A percentile compares a stretch with the other conserved stretches of the same genome.
These are phyloP conservation scores for Acleris emargana DNA, from an alignment of 2,888 invertebrate genomes.

Conservation along the genomic window DNA sequence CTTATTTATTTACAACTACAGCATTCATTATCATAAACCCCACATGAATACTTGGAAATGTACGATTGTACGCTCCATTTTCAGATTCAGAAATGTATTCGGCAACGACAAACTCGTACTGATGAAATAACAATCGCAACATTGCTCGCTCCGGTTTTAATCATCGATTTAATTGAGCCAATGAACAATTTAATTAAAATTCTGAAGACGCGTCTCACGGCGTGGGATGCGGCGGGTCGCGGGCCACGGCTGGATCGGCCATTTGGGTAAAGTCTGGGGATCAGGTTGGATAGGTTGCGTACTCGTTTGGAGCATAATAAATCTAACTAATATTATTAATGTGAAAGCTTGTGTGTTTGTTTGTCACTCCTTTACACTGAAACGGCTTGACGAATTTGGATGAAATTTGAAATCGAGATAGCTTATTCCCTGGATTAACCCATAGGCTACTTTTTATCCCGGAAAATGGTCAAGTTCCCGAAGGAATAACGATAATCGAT, in stretches of 20 bases:
- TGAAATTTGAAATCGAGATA: too few species aligned
- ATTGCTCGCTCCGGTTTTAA: constrained; percentile 52
- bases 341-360: too few species aligned
- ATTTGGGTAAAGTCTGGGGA: constrained; percentile 38
- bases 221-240: constrained; percentile 57
- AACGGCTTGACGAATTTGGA: too few species aligned
- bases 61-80: constrained; percentile 8
- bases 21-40: constrained; percentile 18
- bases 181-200: constrained; percentile 81
- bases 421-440: too few species aligned
- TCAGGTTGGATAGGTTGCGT: too few species aligned
- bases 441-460: too few species aligned
- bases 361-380: too few species aligned
- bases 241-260: constrained; percentile 38
- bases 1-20: constrained; percentile 11
- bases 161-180: constrained; percentile 79
- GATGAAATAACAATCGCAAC: constrained; percentile 40
- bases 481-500: too few species aligned
- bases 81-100: constrained; percentile 25
- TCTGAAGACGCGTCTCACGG: constrained; percentile 68
- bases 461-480: too few species aligned
- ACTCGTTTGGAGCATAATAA: too few species aligned
- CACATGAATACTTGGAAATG: constrained; percentile 14
- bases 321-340: too few species aligned
- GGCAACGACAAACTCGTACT: constrained; percentile 30